phyloP scores from a whole-genome alignment of 1,140 invertebrate species.

The Drosophila biarmipes region DNA sequence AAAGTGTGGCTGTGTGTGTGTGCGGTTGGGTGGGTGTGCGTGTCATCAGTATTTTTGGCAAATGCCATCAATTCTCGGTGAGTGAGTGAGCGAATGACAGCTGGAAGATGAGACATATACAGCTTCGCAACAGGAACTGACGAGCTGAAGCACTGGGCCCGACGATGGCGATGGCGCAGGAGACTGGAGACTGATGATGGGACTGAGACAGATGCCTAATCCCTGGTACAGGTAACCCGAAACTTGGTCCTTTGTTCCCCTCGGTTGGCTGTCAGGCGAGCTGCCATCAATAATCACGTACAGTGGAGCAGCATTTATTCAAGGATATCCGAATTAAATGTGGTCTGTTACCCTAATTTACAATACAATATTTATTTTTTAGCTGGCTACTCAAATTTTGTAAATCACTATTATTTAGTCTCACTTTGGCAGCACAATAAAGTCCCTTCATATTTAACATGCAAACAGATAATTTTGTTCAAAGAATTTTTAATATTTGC shows the following conservation, averaged over 20 bases:
- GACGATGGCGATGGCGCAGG: not conserved
- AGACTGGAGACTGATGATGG: slow-evolving; percentile 16
- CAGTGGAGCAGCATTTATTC: slow-evolving; percentile 8
- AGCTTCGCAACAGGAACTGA: not conserved
- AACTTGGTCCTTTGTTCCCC: slow-evolving; percentile 21
- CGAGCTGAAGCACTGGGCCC: not conserved
- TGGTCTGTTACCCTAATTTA: too few relatives aligned
- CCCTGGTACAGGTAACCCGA: slow-evolving; percentile 32
- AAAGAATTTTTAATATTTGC: not conserved
- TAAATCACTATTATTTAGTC: too few relatives aligned
- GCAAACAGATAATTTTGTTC: not conserved
- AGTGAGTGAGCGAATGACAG: slow-evolving; percentile 41
- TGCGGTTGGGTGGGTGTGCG: slow-evolving; percentile 3
- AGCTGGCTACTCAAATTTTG: too few relatives aligned
- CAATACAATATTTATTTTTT: too few relatives aligned
- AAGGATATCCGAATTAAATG: not conserved
- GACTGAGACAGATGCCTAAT: slow-evolving; percentile 43
- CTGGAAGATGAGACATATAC: slow-evolving; percentile 38
- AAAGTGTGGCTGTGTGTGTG: not conserved
- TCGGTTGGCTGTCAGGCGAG: slow-evolving; percentile 32
- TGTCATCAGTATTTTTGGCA: slow-evolving; percentile 57
- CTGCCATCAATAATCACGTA: slow-evolving; percentile 41
- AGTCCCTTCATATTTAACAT: too few relatives aligned
- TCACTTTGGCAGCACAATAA: too few relatives aligned
- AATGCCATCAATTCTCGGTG: slow-evolving; percentile 52